These are phyloP conservation scores for Dicranocentrus wangi DNA, from an alignment of 2,888 invertebrate genomes.

Conservation along the genomic window DNA sequence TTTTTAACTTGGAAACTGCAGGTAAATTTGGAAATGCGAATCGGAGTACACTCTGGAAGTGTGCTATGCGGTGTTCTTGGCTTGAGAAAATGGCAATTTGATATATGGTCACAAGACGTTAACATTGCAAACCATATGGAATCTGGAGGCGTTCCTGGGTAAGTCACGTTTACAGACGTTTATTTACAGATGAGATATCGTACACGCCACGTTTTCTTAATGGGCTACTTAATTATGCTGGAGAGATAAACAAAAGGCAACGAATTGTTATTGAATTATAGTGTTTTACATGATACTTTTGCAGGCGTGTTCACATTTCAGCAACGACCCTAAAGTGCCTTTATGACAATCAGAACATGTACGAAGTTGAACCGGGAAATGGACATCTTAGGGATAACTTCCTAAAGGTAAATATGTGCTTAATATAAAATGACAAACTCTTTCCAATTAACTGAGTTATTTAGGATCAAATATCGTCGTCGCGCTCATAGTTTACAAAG, in stretches of 20 bases:
- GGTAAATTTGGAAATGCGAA: slow-evolving; percentile 99
- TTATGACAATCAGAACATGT: slow-evolving; percentile 89
- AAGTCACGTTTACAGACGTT: slow-evolving; percentile 71
- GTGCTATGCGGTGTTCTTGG: slow-evolving; percentile 97
- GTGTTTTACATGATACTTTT: neutral
- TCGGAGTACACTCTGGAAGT: slow-evolving; percentile 96
- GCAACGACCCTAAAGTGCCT: slow-evolving; percentile 89
- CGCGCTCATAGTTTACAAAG: too few relatives aligned
- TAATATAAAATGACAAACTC: too few relatives aligned
- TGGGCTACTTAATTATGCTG: too few relatives aligned
- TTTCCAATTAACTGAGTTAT: too few relatives aligned
- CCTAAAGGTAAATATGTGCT: slow-evolving; percentile 79
- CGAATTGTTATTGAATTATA: too few relatives aligned
- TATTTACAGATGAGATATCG: too few relatives aligned
- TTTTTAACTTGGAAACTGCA: too few relatives aligned
- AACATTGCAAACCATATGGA: slow-evolving; percentile 97
- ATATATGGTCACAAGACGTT: slow-evolving; percentile 95
- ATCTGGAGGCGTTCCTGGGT: slow-evolving; percentile 97
- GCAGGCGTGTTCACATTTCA: slow-evolving; percentile 91
- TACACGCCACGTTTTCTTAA: too few relatives aligned
- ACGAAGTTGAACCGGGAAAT: slow-evolving; percentile 94
- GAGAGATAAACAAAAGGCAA: too few relatives aligned
- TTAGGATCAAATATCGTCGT: too few relatives aligned
- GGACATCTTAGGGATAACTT: slow-evolving; percentile 89
- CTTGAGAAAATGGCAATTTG: slow-evolving; percentile 93